Evolutionary conservation across 37 sponge, comb jelly and placozoan genomes (phyloP).

Genomic region (Cliona cf. orientalis): DNA sequence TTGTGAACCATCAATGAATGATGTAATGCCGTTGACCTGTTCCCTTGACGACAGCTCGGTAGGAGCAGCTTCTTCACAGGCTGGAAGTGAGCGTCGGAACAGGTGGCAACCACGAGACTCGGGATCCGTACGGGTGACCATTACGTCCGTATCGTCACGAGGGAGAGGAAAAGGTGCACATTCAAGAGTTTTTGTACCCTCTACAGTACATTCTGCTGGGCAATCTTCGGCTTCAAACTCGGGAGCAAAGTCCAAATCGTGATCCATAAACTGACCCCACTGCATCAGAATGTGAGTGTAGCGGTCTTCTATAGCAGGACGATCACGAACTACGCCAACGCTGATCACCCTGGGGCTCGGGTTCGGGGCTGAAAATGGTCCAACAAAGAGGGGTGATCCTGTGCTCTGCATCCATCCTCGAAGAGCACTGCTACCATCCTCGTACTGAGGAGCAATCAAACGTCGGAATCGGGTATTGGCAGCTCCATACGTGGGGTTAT

Average conservation of each 20-base stretch:
- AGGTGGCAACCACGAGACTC: slow-evolving; percentile 49
- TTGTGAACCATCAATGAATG: slow-evolving; percentile 81
- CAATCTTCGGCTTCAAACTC: slow-evolving; percentile 12
- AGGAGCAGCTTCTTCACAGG: not conserved
- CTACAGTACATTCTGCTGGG: not conserved
- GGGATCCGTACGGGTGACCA: slow-evolving; percentile 80
- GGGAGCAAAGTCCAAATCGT: slow-evolving; percentile 73
- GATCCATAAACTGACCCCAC: slow-evolving; percentile 98
- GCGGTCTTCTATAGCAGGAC: slow-evolving; percentile 36
- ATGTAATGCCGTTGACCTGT: slow-evolving; percentile 81
- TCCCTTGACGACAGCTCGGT: slow-evolving; percentile 35
- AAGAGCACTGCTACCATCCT: slow-evolving; percentile 69
- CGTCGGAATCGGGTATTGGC: slow-evolving; percentile 66
- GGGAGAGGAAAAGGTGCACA: slow-evolving; percentile 55
- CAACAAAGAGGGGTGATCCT: not conserved
- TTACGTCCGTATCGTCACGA: slow-evolving; percentile 65
- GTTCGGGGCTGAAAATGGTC: slow-evolving; percentile 66
- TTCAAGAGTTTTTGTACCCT: not conserved
- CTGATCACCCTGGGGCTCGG: slow-evolving; percentile 86
- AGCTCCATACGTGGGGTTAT: slow-evolving; percentile 72
- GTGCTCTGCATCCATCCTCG: slow-evolving; percentile 68
- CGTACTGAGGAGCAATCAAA: slow-evolving; percentile 75
- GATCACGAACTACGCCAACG: slow-evolving; percentile 12
- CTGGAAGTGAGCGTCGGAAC: slow-evolving; percentile 11
- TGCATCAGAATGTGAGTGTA: slow-evolving; percentile 91